Base-by-base conservation (phyloP, 2,797 vertebrate species). In the Melopsittacus undulatus region DNA sequence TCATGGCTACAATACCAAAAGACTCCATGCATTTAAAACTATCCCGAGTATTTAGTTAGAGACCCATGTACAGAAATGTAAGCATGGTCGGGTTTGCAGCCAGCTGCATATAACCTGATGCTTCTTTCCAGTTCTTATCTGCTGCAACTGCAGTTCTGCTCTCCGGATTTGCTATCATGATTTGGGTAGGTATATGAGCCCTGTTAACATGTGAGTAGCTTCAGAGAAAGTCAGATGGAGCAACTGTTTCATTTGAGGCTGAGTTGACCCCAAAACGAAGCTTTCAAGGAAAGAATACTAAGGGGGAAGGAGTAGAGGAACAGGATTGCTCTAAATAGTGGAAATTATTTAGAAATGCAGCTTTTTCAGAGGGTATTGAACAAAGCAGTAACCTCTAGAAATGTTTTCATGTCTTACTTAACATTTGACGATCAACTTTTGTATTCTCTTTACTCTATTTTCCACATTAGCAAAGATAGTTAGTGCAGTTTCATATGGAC, bases 41-140 rank as follows among this genome's bases (percentile, higher is more conserved):
- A 24, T 9, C 17, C 8, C 5, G 21, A 8, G n/a, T 72, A 21
- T 68, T 90, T 13, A 26, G 24, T 54, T 46, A 8, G 43, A 81
- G 7, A n/a, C 6, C 8, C 64, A 14, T 0, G 0, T 19, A 19
- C 7, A 75, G 62, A 38, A 68, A 34, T 48, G 7, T 13, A 51
- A 24, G 13, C 23, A 17, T 8, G 10, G 32, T 42, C 29, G 34
- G 66, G 4, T 38, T 63, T 63, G 26, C 29, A 42, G 42, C 49
- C 29, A 42, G 3, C 20, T 80, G 7, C 57, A 8, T 1, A 0
- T 45, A 32, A 51, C 34, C 14, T 70, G 20, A 10, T 70, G 17
- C n/a, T 36, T 59, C n/a, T 70, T 59, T 42, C 8, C 23, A 14
- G 22, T 52, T 64, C 32, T 46, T 49, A 14, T 2, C 3, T 22